A percentile compares a stretch with the other conserved stretches of the same genome.
phyloP scores from a whole-genome alignment of 2,797 vertebrate genomes.

The Leptoclinus maculatus region DNA sequence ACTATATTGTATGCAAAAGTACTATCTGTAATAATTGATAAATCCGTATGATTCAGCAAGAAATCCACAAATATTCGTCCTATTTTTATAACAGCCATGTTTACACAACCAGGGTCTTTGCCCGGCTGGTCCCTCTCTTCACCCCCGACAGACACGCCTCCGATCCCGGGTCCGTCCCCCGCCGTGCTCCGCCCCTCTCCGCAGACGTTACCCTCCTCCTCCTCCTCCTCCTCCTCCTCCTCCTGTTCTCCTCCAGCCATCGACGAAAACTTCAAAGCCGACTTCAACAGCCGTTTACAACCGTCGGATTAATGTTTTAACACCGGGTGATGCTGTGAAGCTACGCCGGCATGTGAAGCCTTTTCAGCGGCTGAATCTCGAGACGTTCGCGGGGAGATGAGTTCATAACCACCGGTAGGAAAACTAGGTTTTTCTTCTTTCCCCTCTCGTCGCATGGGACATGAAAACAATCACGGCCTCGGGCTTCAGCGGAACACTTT shows the following conservation, averaged over 20 bases:
- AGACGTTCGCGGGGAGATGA: constrained; percentile 37
- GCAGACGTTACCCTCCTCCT: constrained; percentile 22
- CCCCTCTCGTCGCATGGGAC: constrained; percentile 18
- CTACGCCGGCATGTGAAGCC: constrained; percentile 24
- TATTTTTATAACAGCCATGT: neutral
- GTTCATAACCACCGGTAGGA: constrained; percentile 62
- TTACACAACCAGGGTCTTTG: neutral
- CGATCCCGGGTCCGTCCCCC: constrained; percentile 3
- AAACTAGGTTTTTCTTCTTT: neutral
- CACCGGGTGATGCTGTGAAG: neutral
- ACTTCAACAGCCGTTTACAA: neutral
- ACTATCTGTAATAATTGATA: too few species aligned
- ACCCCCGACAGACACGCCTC: constrained; percentile 35
- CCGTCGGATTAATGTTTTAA: neutral
- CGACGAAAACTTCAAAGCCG: constrained; percentile 29
- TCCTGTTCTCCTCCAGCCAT: constrained; percentile 27
- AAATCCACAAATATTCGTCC: neutral
- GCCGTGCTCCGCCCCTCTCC: constrained; percentile 54
- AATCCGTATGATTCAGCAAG: too few species aligned
- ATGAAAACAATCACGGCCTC: constrained; percentile 48
- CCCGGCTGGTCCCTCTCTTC: neutral
- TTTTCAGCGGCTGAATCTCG: constrained; percentile 8
- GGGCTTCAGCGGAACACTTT: neutral
- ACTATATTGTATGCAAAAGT: too few species aligned
- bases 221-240: constrained; percentile 9